Evolutionary conservation across 1,140 invertebrate genomes (phyloP).

Genomic region (Bombus waltoni): DNA sequence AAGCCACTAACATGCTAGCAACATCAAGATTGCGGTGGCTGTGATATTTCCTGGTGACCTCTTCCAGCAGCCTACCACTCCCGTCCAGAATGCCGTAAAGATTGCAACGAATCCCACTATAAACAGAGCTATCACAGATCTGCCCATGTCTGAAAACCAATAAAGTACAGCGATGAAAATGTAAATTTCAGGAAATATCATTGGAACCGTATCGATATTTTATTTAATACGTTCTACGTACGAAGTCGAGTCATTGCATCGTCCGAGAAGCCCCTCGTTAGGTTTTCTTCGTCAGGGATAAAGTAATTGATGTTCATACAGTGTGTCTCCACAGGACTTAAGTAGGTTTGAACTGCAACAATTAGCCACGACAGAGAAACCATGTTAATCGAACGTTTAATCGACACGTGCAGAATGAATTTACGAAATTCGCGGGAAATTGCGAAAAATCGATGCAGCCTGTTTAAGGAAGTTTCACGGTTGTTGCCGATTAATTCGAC

Average conservation of each 20-base stretch:
- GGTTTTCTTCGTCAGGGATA: slow-evolving; percentile 92
- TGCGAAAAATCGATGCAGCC: slow-evolving; percentile 13
- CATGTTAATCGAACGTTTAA: background rate
- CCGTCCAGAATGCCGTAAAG: slow-evolving; percentile 96
- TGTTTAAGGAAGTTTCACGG: slow-evolving; percentile 24
- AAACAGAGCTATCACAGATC: slow-evolving; percentile 95
- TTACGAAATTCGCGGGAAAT: background rate
- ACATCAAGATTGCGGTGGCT: slow-evolving; percentile 95
- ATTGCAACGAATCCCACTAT: slow-evolving; percentile 94
- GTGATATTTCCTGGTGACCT: slow-evolving; percentile 96
- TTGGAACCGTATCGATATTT: background rate
- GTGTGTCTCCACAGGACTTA: slow-evolving; percentile 96
- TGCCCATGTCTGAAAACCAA: slow-evolving; percentile 89
- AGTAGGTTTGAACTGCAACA: slow-evolving; percentile 92
- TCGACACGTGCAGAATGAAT: background rate
- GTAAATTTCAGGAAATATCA: background rate
- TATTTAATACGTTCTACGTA: slow-evolving; percentile 82
- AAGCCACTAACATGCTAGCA: slow-evolving; percentile 91
- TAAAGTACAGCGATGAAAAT: background rate
- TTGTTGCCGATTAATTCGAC: slow-evolving; percentile 32
- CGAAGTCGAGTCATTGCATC: slow-evolving; percentile 93
- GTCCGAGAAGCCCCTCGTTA: slow-evolving; percentile 90
- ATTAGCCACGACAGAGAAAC: slow-evolving; percentile 9
- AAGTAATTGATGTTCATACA: slow-evolving; percentile 98
- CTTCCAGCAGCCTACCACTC: slow-evolving; percentile 95